A percentile compares a stretch with the other conserved stretches of the same genome.
phyloP scores from a whole-genome alignment of 1,140 invertebrate species.

The Drosophila lowei region DNA sequence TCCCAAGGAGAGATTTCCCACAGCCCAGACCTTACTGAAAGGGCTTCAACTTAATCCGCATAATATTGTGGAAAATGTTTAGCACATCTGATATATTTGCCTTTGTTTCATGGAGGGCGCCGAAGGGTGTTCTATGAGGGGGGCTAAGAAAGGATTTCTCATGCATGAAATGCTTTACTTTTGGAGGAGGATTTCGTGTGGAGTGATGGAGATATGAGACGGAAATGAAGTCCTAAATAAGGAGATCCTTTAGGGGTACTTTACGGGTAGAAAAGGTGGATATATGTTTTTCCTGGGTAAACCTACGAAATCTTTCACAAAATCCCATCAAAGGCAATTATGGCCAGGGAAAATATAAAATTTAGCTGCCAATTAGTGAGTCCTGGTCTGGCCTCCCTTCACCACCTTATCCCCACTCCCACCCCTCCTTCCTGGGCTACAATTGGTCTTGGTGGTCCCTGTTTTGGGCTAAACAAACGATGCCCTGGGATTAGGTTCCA shows the following conservation, averaged over 20 bases:
- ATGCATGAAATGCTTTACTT: not conserved
- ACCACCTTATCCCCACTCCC: slow-evolving; percentile 15
- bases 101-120: slow-evolving; percentile 23
- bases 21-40: not conserved
- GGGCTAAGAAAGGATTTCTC: not conserved
- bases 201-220: too few species aligned
- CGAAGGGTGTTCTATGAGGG: slow-evolving; percentile 11
- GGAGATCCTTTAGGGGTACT: too few species aligned
- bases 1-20: slow-evolving; percentile 24
- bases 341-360: slow-evolving; percentile 8
- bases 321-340: slow-evolving; percentile 15
- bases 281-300: too few species aligned
- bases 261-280: too few species aligned
- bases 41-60: slow-evolving; percentile 33
- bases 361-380: slow-evolving; percentile 36
- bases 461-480: slow-evolving; percentile 66
- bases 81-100: slow-evolving; percentile 36
- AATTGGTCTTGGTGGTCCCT: slow-evolving; percentile 28
- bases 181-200: too few species aligned
- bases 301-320: slow-evolving; percentile 3
- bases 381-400: slow-evolving; percentile 11
- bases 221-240: too few species aligned
- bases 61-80: slow-evolving; percentile 42
- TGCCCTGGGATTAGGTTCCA: slow-evolving; percentile 62
- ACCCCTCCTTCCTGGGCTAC: slow-evolving; percentile 4